A percentile compares a stretch with the other conserved stretches of the same genome.
phyloP scores from a whole-genome alignment of 2,797 vertebrate genomes.

The Phataginus tetradactyla region DNA sequence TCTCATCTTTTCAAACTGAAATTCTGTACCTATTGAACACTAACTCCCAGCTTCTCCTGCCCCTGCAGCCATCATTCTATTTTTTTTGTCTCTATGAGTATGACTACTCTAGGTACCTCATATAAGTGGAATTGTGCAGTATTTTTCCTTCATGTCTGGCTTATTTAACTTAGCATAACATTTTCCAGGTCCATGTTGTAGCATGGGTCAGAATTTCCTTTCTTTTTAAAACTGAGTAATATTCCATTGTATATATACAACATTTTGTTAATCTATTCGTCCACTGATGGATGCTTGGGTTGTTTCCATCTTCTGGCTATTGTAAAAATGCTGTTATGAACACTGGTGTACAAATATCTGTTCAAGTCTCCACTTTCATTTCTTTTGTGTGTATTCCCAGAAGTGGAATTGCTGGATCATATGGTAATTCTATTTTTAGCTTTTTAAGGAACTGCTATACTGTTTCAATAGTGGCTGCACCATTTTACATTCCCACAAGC shows the following conservation, averaged over 20 bases:
- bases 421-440: not conserved
- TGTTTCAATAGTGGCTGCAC: not conserved
- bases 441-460: not conserved
- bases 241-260: not conserved
- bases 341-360: not conserved
- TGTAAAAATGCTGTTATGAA: not conserved
- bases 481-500: not conserved
- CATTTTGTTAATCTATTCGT: not conserved
- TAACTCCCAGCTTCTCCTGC: not conserved
- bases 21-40: not conserved
- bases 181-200: not conserved
- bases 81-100: not conserved
- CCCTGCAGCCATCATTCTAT: not conserved
- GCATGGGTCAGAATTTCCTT: not conserved
- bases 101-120: not conserved
- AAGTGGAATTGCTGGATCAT: not conserved
- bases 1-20: not conserved
- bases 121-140: not conserved
- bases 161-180: conserved; percentile 17
- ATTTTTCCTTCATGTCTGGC: not conserved
- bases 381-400: not conserved
- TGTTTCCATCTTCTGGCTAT: not conserved
- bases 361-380: not conserved
- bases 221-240: not conserved
- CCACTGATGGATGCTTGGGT: not conserved